Percentiles rank a stretch among this genome's conserved stretches.
Evolutionary conservation across 1,140 invertebrate species (phyloP).

Genomic region (Trichogramma pretiosum): DNA sequence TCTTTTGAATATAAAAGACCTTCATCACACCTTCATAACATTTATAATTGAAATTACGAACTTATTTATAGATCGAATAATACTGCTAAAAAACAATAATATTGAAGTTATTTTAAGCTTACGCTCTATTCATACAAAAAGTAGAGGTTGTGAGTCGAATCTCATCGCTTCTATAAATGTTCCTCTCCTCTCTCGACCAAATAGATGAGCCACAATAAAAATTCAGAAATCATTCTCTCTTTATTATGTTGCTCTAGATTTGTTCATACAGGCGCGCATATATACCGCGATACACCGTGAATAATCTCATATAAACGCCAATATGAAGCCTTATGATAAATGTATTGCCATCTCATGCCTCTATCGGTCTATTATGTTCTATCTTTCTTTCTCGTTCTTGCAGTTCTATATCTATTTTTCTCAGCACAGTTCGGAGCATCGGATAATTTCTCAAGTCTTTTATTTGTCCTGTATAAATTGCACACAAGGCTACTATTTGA

Average conservation of each 20-base stretch:
- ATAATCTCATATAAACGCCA: no score
- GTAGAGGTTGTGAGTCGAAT: no score
- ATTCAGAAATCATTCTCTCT: constrained; percentile 7
- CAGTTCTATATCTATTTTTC: constrained; percentile 17
- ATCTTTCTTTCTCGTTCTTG: constrained; percentile 18
- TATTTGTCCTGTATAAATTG: constrained; percentile 9
- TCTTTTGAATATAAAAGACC: no score
- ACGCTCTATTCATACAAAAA: no score
- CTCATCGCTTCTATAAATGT: no score
- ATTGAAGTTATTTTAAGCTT: no score
- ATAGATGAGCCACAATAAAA: constrained; percentile 12
- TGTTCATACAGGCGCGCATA: not conserved
- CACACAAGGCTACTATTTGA: no score
- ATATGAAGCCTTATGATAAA: constrained; percentile 4
- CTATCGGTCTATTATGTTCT: no score
- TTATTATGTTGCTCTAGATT: constrained; percentile 9
- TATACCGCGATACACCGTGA: not conserved
- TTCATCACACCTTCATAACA: no score
- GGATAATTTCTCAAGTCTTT: constrained; percentile 7
- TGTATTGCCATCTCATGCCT: constrained; percentile 23
- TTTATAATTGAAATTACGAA: no score
- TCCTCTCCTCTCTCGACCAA: not conserved
- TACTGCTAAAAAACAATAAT: no score
- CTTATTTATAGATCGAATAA: no score
- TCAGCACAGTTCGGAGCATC: constrained; percentile 17